Conservation (phyloP, 2,888 invertebrate genomes). For the Dione vanillae region DNA sequence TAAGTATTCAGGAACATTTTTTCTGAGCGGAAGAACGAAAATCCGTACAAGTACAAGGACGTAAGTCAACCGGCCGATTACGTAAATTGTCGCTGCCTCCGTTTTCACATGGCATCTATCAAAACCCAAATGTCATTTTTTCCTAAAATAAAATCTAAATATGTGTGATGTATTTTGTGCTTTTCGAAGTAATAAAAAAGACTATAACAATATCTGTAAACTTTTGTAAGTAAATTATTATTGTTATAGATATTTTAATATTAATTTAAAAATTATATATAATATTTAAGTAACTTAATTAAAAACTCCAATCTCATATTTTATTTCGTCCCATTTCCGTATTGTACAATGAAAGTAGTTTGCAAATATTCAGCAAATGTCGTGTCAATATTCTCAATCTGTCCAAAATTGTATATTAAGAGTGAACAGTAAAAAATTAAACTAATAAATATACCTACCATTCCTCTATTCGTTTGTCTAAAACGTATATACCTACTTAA, state of each 20-base stretch:
- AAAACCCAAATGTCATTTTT: conserved; percentile 26
- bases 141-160: background rate
- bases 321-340: background rate
- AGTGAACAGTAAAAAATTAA: background rate
- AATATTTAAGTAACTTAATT: too few species aligned
- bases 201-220: background rate
- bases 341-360: background rate
- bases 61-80: conserved; percentile 36
- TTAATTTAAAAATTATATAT: too few species aligned
- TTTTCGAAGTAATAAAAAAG: background rate
- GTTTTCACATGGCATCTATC: conserved; percentile 29
- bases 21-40: conserved; percentile 41
- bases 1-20: conserved; percentile 29
- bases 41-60: conserved; percentile 43
- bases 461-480: too few species aligned
- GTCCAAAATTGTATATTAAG: too few species aligned
- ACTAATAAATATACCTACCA: too few species aligned
- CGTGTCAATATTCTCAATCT: too few species aligned
- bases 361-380: too few species aligned
- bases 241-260: too few species aligned
- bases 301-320: background rate
- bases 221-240: too few species aligned
- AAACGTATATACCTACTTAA: too few species aligned
- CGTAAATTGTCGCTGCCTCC: conserved; percentile 42
- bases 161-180: background rate